phyloP scores from a whole-genome alignment of 1,140 invertebrate species.

The Sycophaga agraensis region DNA sequence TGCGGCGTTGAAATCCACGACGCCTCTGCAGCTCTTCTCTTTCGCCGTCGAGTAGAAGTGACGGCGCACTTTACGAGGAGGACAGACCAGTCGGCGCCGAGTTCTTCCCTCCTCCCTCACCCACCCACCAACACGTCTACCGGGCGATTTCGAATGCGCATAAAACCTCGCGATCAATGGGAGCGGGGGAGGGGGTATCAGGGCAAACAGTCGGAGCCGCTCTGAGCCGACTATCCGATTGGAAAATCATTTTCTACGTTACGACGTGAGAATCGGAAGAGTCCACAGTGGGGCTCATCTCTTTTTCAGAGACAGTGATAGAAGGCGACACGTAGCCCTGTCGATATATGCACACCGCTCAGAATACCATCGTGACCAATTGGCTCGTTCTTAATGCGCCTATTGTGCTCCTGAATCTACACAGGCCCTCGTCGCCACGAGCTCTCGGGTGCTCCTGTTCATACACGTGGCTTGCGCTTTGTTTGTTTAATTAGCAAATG shows the following conservation, averaged over 20 bases:
- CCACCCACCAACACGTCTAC: no score
- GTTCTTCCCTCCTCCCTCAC: neutral
- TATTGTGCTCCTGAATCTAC: no score
- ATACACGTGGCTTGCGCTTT: no score
- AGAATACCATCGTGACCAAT: no score
- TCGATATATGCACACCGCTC: no score
- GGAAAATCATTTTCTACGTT: neutral
- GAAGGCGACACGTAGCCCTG: no score
- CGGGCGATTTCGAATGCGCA: constrained; percentile 14
- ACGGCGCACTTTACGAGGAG: constrained; percentile 15
- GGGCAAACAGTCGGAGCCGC: neutral
- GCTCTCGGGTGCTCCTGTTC: no score
- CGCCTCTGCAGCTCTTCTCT: neutral
- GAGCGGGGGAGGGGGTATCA: no score
- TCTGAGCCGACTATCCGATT: neutral
- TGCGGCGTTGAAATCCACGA: neutral
- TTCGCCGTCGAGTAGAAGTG: constrained; percentile 13
- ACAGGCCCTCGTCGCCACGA: no score
- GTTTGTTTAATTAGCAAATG: no score
- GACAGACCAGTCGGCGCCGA: neutral
- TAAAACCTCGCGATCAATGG: constrained; percentile 18
- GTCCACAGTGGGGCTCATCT: neutral
- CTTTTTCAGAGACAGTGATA: no score
- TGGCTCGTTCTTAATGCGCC: no score
- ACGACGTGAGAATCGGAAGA: neutral